Base-by-base conservation (phyloP, 2,888 invertebrate species). In the Muschampia plurimacula region DNA sequence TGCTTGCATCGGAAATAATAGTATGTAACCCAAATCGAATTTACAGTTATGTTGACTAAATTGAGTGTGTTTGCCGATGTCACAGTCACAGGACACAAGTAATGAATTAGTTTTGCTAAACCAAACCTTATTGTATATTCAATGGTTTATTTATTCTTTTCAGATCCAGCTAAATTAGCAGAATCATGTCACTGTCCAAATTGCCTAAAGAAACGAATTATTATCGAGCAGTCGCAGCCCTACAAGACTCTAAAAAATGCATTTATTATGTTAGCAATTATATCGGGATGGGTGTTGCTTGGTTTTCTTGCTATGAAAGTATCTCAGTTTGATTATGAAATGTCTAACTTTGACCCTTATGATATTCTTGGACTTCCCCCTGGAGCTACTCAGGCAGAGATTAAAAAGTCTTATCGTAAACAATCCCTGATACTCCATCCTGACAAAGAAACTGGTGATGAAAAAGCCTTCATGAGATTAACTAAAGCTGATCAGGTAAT, bases 261-360 rank as follows among this genome's bases (percentile, higher is more conserved):
- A 80, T 94, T 97, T 84, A 97, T 97, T 83, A 98, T 98, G 94
- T 82, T 96, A 75, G 91, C 96, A 15, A 97, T 98, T 69, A 94
- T 98, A 74, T 90, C 95, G 76, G 98, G 98, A 81, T 99, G 98
- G 98, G 92, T 96, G 28, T 88, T 97, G 68, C 95, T 99, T 80
- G 95, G 96, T 71, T 96, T 98, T 75, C 93, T 98, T 80, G 97
- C 98, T 1, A 98, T 98, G 86, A 98, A 98, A 95, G 98, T 98
- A 52, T 98, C 99, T 0, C 98, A 99, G 89, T 98, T 99, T 93
- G 99, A 99, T 88, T 98, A 99, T 93, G 99, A 99, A 94, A 98
- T 98, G 96, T 98, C 98, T 8, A 99, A 99, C 89, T 99, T 99
- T 94, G 99, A 99, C 95, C 99, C 99, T 0, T 99, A 98, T 93